These are phyloP conservation scores for Taeniopygia guttata DNA, from an alignment of 2,797 vertebrate genomes.

Conservation along the genomic window DNA sequence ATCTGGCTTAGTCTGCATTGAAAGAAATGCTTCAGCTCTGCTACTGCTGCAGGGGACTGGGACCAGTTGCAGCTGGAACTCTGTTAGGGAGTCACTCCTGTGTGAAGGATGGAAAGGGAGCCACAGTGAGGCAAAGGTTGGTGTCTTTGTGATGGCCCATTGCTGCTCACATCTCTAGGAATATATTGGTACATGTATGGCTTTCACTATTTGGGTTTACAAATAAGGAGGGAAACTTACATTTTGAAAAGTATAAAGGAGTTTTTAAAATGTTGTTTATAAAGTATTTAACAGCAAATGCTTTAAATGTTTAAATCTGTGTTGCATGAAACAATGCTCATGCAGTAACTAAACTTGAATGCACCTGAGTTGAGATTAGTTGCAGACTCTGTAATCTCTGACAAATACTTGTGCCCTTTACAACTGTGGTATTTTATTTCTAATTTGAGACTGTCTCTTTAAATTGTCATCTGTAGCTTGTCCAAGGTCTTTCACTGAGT, in stretches of 20 bases:
- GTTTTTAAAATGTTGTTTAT: not conserved
- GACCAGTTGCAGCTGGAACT: not conserved
- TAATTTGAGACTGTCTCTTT: not conserved
- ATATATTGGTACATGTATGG: accelerated
- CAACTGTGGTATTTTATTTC: not conserved
- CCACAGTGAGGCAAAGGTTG: not conserved
- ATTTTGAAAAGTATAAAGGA: not conserved
- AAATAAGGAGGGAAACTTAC: not conserved
- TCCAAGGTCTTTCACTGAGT: not conserved
- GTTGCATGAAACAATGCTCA: not conserved
- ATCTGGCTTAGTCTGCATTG: not conserved
- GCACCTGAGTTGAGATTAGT: not conserved
- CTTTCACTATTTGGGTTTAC: not conserved
- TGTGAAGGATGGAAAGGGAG: not conserved
- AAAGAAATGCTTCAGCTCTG: not conserved
- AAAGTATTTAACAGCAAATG: not conserved
- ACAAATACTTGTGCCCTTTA: not conserved
- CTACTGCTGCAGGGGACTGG: not conserved
- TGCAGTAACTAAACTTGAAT: not conserved
- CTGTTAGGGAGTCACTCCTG: not conserved
- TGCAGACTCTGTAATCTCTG: not conserved
- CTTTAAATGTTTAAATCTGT: not conserved
- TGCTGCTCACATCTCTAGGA: not conserved
- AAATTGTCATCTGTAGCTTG: not conserved
- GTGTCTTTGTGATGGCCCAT: not conserved